phyloP scores from a whole-genome alignment of 2,888 invertebrate species.

The Sarcophaga subvicina region DNA sequence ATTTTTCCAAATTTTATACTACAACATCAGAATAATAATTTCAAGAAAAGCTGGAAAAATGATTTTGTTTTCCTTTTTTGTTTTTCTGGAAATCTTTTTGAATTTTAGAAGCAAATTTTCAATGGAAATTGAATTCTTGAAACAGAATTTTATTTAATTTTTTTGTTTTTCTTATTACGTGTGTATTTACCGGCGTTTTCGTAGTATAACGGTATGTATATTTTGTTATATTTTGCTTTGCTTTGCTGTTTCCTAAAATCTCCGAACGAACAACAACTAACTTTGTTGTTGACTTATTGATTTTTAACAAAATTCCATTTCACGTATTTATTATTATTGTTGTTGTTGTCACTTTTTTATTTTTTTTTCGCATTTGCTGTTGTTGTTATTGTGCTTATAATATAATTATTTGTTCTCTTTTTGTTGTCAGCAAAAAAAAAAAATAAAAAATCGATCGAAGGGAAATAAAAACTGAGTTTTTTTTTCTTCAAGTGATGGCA shows the following conservation, averaged over 20 bases:
- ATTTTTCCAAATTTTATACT: slow-evolving; percentile 37
- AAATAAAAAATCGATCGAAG: slow-evolving; percentile 20
- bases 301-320: slow-evolving; percentile 67
- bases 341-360: slow-evolving; percentile 34
- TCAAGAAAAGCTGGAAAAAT: no score
- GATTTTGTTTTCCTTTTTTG: no score
- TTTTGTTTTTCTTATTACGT: not conserved
- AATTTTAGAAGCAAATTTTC: slow-evolving; percentile 22
- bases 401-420: slow-evolving; percentile 32
- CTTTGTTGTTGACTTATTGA: slow-evolving; percentile 64
- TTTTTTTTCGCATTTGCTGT: slow-evolving; percentile 41
- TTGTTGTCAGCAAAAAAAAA: slow-evolving; percentile 26
- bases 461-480: slow-evolving; percentile 53
- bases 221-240: not conserved
- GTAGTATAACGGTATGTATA: not conserved
- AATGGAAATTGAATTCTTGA: slow-evolving; percentile 3
- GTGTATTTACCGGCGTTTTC: slow-evolving; percentile 49
- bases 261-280: slow-evolving; percentile 26
- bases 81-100: not conserved
- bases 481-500: slow-evolving; percentile 31
- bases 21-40: slow-evolving; percentile 23
- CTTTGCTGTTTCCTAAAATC: not conserved
- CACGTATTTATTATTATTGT: slow-evolving; percentile 43
- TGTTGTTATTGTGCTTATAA: slow-evolving; percentile 27
- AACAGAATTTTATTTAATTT: not conserved